A percentile compares a stretch with the other conserved stretches of the same genome.
Evolutionary conservation across 2,113 vertebrate species (phyloP).

Genomic region (Verasper variegatus): DNA sequence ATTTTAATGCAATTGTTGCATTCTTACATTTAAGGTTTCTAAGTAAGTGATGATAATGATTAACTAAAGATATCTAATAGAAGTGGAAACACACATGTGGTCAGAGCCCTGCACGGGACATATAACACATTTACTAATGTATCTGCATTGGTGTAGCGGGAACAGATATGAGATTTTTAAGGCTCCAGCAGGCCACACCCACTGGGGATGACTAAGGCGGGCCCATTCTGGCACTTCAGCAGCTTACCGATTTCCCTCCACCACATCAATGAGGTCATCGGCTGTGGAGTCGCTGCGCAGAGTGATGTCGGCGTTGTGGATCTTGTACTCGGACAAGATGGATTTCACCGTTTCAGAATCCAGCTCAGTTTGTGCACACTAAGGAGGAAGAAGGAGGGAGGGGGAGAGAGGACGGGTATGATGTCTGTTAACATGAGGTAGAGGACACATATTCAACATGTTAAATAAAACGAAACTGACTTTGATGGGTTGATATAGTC

Average conservation of each 20-base stretch:
- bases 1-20: neutral
- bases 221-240: conserved; percentile 48
- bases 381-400: neutral
- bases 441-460: neutral
- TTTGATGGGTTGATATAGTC: too few species aligned
- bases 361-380: conserved; percentile 95
- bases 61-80: neutral
- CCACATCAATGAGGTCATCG: conserved; percentile 97
- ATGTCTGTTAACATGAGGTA: neutral
- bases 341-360: conserved; percentile 96
- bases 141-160: conserved; percentile 40
- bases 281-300: conserved; percentile 94
- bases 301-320: conserved; percentile 97
- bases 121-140: conserved; percentile 10
- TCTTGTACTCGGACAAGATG: conserved; percentile 97
- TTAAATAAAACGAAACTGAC: too few species aligned
- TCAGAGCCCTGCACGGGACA: neutral
- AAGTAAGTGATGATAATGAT: neutral
- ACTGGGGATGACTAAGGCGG: conserved; percentile 38
- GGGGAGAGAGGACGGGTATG: neutral
- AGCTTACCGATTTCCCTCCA: conserved; percentile 95
- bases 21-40: neutral
- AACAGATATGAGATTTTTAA: conserved; percentile 18
- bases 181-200: conserved; percentile 59
- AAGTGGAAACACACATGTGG: neutral